phyloP scores from a whole-genome alignment of 2,888 invertebrate species.

The Catocala fraxini region DNA sequence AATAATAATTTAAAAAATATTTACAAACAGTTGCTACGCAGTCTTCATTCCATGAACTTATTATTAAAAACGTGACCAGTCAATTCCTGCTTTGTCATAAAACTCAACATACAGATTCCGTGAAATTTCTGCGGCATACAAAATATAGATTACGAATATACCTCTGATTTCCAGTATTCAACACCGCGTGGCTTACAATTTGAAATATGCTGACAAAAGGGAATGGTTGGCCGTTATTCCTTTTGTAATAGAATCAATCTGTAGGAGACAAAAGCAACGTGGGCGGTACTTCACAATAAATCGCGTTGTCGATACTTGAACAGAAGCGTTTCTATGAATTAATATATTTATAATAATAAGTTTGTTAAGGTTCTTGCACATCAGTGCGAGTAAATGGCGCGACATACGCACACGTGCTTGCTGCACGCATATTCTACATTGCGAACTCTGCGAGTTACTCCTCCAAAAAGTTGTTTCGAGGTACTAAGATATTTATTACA shows the following conservation, averaged over 20 bases:
- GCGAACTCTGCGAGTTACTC: too few species aligned
- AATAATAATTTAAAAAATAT: too few species aligned
- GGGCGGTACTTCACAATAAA: conserved; percentile 44
- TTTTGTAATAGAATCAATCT: conserved; percentile 51
- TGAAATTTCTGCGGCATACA: conserved; percentile 27
- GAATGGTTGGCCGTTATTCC: conserved; percentile 44
- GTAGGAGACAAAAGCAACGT: conserved; percentile 46
- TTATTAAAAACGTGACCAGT: too few species aligned
- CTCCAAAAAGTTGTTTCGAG: too few species aligned
- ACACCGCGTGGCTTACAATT: conserved; percentile 46
- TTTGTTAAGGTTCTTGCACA: too few species aligned
- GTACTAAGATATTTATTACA: too few species aligned
- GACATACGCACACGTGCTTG: too few species aligned
- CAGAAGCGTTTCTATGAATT: conserved; percentile 21
- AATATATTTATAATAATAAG: too few species aligned
- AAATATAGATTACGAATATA: conserved; percentile 41
- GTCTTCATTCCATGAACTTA: too few species aligned
- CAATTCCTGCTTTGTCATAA: conserved; percentile 4
- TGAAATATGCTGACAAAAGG: conserved; percentile 55
- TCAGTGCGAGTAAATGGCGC: too few species aligned
- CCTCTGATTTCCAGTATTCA: conserved; percentile 47
- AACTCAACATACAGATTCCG: conserved; percentile 22
- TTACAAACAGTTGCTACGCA: too few species aligned
- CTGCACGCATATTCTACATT: too few species aligned
- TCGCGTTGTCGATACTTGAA: conserved; percentile 44